A percentile compares a stretch with the other conserved stretches of the same genome.
phyloP scores from a whole-genome alignment of 2,888 invertebrate species.

The Chrysolina americana region DNA sequence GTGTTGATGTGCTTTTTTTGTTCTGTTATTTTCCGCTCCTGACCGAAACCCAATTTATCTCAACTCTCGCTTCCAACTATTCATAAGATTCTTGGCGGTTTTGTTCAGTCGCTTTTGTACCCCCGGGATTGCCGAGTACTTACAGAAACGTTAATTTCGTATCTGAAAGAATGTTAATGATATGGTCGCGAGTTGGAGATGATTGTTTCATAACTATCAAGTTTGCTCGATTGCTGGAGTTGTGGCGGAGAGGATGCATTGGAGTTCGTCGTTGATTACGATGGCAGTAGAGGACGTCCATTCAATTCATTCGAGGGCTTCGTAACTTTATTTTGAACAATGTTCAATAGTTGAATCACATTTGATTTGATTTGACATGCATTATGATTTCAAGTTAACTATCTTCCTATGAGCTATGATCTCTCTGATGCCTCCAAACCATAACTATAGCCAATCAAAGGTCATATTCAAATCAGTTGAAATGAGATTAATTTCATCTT shows the following conservation, averaged over 20 bases:
- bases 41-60: conserved; percentile 30
- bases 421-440: too few species aligned
- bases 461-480: too few species aligned
- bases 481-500: too few species aligned
- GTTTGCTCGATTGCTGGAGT: neutral
- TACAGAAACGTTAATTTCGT: conserved; percentile 28
- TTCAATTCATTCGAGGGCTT: neutral
- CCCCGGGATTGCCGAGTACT: conserved; percentile 10
- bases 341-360: too few species aligned
- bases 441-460: too few species aligned
- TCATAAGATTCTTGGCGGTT: conserved; percentile 11
- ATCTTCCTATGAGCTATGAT: too few species aligned
- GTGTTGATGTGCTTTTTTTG: conserved; percentile 24
- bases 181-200: neutral
- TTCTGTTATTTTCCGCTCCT: neutral
- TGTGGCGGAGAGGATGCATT: neutral
- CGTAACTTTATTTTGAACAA: too few species aligned
- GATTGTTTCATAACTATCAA: conserved; percentile 1
- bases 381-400: too few species aligned
- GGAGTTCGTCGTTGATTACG: neutral
- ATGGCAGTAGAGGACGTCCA: neutral
- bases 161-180: conserved; percentile 26
- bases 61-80: conserved; percentile 19
- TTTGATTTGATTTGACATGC: too few species aligned
- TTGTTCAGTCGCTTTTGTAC: conserved; percentile 28